Conservation (phyloP, 2,113 vertebrate genomes). For the Gracilinanus agilis region DNA sequence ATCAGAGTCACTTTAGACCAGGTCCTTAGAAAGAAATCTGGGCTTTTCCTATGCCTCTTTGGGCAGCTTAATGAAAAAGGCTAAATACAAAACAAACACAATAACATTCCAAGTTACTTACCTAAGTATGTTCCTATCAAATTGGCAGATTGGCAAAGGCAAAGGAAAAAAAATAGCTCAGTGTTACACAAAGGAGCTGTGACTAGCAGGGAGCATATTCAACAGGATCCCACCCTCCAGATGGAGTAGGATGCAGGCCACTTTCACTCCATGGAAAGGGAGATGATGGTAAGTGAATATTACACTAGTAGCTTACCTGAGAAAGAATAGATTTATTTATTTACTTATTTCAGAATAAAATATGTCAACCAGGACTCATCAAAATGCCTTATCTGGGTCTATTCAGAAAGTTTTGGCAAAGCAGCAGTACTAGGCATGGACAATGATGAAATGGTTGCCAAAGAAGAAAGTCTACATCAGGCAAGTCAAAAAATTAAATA, state of each 20-base stretch:
- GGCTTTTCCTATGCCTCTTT: not conserved
- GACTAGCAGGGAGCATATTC: not conserved
- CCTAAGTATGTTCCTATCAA: conserved; percentile 87
- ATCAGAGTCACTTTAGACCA: not conserved
- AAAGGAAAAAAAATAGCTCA: conserved; percentile 76
- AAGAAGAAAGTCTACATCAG: not conserved
- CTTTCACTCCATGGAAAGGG: not conserved
- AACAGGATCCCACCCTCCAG: not conserved
- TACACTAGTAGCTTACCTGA: not conserved
- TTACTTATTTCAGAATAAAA: not conserved
- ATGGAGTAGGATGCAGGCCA: not conserved
- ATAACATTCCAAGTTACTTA: conserved; percentile 82
- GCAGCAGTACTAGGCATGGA: not conserved
- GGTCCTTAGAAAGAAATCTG: not conserved
- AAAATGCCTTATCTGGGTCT: not conserved
- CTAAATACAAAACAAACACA: conserved; percentile 20
- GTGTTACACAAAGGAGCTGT: conserved; percentile 58
- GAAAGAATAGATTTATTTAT: not conserved
- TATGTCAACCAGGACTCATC: not conserved
- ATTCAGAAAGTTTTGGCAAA: not conserved
- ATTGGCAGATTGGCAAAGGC: conserved; percentile 60
- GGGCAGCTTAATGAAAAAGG: not conserved
- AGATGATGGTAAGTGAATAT: not conserved
- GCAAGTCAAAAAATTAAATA: not conserved
- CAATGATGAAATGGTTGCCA: not conserved